phyloP scores from a whole-genome alignment of 92 coral and sea anemone genomes.

The Nematostella vectensis region DNA sequence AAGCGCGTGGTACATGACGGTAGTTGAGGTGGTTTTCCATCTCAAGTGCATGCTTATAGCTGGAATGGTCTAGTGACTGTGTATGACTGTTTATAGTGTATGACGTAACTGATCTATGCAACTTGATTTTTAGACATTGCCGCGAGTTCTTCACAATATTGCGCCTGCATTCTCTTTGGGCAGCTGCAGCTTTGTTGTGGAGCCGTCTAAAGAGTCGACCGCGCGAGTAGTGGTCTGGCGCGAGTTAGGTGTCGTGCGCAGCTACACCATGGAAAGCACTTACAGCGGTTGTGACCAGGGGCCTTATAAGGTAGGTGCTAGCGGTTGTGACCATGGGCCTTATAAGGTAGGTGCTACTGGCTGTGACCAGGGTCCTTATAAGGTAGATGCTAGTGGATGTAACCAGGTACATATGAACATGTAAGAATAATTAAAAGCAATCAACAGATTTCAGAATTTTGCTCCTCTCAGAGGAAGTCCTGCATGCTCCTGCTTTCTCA shows the following conservation, averaged over 20 bases:
- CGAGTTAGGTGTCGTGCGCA: slow-evolving; percentile 86
- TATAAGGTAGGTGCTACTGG: slow-evolving; percentile 60
- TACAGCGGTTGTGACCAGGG: slow-evolving; percentile 99
- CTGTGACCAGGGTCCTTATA: neutral
- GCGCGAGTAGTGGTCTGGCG: slow-evolving; percentile 98
- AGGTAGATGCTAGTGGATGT: no score
- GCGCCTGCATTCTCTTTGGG: slow-evolving; percentile 98
- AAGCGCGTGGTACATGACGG: no score
- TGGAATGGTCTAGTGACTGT: no score
- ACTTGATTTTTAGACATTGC: slow-evolving; percentile 47
- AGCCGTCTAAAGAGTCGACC: slow-evolving; percentile 85
- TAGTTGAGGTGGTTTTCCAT: no score
- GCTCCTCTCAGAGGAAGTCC: no score
- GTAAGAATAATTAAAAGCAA: no score
- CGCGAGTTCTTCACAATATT: slow-evolving; percentile 80
- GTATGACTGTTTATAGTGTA: no score
- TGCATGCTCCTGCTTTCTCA: no score
- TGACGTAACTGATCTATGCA: neutral
- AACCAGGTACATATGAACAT: no score
- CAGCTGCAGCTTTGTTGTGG: slow-evolving; percentile 90
- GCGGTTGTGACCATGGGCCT: slow-evolving; percentile 96
- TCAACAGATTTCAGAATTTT: no score
- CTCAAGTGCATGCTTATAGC: no score
- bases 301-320: slow-evolving; percentile 79
- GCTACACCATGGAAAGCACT: slow-evolving; percentile 98